Percentiles rank a stretch among this genome's conserved stretches.
Evolutionary conservation across 2,797 vertebrate species (phyloP).

Genomic region (Gymnothorax reevesii): DNA sequence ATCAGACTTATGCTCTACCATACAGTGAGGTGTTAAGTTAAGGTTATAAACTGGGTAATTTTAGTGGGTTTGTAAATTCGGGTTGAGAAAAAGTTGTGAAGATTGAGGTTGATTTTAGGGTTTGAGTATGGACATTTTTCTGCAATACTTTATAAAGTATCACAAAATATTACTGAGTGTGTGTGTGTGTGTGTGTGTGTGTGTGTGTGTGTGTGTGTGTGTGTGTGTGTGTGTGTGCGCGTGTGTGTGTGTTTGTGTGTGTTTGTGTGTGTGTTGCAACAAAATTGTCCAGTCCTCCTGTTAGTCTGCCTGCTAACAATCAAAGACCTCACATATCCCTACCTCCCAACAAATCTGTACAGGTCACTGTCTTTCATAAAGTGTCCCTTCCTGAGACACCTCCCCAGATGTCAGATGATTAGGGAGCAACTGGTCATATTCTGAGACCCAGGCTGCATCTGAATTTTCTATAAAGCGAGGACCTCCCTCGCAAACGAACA

Average conservation of each 20-base stretch:
- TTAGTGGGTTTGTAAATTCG: no score
- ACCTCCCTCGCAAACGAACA: no score
- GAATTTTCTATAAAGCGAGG: no score
- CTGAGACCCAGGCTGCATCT: no score
- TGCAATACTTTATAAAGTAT: no score
- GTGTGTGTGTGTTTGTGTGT: constrained; percentile 57
- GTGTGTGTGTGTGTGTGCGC: background rate
- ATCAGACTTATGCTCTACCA: no score
- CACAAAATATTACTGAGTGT: background rate
- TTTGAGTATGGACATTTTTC: no score
- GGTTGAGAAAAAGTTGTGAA: no score
- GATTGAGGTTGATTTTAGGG: no score
- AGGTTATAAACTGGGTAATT: no score
- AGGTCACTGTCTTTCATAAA: constrained; percentile 69
- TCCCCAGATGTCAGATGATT: constrained; percentile 40
- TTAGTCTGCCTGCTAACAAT: constrained; percentile 69
- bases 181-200: constrained; percentile 27
- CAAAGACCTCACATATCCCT: constrained; percentile 69
- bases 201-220: constrained; percentile 27
- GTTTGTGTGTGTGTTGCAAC: constrained; percentile 28
- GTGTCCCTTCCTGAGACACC: constrained; percentile 55
- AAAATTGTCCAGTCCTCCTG: constrained; percentile 33
- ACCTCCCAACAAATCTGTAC: constrained; percentile 64
- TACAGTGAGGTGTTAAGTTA: no score
- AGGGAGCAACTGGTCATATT: background rate